These are phyloP conservation scores for Forpus xanthops DNA, from an alignment of 2,797 vertebrate species.

Conservation along the genomic window DNA sequence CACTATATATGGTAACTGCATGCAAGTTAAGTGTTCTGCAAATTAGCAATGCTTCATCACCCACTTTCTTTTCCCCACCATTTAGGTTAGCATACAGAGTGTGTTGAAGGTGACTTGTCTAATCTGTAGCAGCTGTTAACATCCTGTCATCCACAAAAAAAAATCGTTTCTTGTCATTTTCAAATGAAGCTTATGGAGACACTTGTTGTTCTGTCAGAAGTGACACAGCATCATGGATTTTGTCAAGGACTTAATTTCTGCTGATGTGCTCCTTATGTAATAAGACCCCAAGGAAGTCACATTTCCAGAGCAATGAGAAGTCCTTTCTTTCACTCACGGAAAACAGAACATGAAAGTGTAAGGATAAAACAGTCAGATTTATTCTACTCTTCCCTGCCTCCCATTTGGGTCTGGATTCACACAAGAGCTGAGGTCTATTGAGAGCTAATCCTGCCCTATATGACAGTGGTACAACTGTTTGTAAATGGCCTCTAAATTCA, in stretches of 20 bases:
- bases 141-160: background rate
- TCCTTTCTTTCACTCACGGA: background rate
- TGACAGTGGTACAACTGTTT: background rate
- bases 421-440: background rate
- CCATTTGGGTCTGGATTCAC: background rate
- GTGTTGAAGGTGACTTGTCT: conserved; percentile 40
- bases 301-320: background rate
- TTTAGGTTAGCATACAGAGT: background rate
- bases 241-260: conserved; percentile 26
- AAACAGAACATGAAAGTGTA: background rate
- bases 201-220: background rate
- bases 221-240: background rate
- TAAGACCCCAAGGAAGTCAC: background rate
- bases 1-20: conserved; percentile 43
- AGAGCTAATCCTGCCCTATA: background rate
- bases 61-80: background rate
- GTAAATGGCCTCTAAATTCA: background rate
- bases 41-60: conserved; percentile 51
- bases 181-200: background rate
- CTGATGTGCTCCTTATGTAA: background rate
- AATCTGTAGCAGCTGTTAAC: background rate
- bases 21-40: conserved; percentile 58
- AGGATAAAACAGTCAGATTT: background rate
- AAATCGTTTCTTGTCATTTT: background rate
- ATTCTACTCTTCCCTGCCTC: background rate